Percentiles rank a stretch among this genome's conserved stretches.
These are phyloP conservation scores for Sparus aurata DNA, from an alignment of 2,797 vertebrate species.

Conservation along the genomic window DNA sequence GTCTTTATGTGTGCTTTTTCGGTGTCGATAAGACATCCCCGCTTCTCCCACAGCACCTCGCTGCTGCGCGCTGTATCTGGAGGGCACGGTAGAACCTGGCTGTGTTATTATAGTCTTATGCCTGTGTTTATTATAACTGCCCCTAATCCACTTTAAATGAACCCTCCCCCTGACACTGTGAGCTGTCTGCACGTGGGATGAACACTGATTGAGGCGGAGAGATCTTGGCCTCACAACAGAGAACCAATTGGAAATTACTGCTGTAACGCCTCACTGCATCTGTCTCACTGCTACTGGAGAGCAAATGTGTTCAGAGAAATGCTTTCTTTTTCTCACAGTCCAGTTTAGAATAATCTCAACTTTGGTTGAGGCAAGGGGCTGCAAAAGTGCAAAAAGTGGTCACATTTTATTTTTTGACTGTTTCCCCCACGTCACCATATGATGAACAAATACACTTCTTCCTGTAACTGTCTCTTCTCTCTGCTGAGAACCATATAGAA, in stretches of 20 bases:
- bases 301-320: neutral
- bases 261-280: neutral
- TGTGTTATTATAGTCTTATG: conserved; percentile 64
- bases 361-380: neutral
- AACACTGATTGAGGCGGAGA: conserved; percentile 43
- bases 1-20: conserved; percentile 51
- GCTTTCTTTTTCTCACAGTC: neutral
- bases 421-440: neutral
- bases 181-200: conserved; percentile 54
- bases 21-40: conserved; percentile 52
- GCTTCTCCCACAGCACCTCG: conserved; percentile 45
- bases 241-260: conserved; percentile 21
- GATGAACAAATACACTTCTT: conserved; percentile 1
- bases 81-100: conserved; percentile 51
- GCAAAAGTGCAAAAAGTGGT: neutral
- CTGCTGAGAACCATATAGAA: neutral
- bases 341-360: neutral
- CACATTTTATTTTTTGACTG: neutral
- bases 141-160: conserved; percentile 75
- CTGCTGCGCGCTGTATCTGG: conserved; percentile 43
- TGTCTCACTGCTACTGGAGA: neutral
- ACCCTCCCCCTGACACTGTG: conserved; percentile 36
- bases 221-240: conserved; percentile 25
- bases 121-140: conserved; percentile 73
- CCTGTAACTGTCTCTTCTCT: neutral